Conservation (phyloP, 30 jellyfish, hydroid and myxozoan species). For the Phacellophora camtschatica region DNA sequence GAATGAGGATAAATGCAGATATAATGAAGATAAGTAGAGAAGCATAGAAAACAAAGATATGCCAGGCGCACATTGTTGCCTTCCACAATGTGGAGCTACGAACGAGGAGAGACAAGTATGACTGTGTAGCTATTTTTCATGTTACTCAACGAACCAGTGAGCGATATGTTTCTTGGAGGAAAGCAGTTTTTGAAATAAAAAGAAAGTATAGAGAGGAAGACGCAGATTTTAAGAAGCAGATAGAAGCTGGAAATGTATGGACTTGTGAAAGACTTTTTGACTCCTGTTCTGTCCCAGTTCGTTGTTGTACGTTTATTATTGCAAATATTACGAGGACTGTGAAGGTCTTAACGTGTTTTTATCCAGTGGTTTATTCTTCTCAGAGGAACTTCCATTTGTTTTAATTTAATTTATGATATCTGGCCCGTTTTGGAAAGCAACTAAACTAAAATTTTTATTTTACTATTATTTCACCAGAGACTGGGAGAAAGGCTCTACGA, state of each 20-base stretch:
- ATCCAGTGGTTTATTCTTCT: too few species aligned
- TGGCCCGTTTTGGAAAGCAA: too few species aligned
- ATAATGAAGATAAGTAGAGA: too few species aligned
- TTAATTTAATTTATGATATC: too few species aligned
- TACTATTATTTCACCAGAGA: background rate
- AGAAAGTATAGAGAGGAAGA: slow-evolving; percentile 29
- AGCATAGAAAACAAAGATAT: background rate
- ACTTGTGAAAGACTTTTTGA: slow-evolving; percentile 40
- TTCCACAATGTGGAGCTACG: slow-evolving; percentile 46
- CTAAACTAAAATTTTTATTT: too few species aligned
- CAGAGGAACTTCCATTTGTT: too few species aligned
- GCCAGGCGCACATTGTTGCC: slow-evolving; percentile 45
- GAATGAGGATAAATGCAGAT: too few species aligned
- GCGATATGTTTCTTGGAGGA: slow-evolving; percentile 36
- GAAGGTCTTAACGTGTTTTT: too few species aligned
- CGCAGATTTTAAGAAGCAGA: slow-evolving; percentile 16
- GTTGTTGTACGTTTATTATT: too few species aligned
- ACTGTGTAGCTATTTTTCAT: slow-evolving; percentile 22
- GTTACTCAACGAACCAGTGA: slow-evolving; percentile 29
- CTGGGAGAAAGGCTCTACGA: slow-evolving; percentile 15
- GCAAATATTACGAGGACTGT: too few species aligned
- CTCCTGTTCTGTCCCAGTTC: too few species aligned
- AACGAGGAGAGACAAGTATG: slow-evolving; percentile 39
- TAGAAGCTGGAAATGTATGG: slow-evolving; percentile 41
- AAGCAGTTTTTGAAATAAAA: slow-evolving; percentile 17